Evolutionary conservation across 2,113 vertebrate genomes (phyloP).

Genomic region (Cynopterus brachyotis): DNA sequence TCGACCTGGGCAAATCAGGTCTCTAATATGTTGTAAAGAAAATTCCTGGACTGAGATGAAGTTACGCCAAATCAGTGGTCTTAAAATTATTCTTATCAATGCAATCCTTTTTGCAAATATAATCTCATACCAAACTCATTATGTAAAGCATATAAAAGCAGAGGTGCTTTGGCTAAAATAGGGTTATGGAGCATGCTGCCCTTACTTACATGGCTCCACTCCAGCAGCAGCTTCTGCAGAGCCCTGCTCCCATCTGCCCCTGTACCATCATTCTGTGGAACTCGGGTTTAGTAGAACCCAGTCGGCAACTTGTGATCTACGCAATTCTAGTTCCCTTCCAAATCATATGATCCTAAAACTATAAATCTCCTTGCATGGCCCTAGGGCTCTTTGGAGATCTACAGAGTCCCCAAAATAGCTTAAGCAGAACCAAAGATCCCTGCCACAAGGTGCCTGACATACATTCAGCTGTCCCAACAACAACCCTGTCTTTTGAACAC

Average conservation of each 20-base stretch:
- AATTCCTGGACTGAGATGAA: background rate
- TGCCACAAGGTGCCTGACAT: background rate
- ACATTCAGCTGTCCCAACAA: background rate
- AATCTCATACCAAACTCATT: background rate
- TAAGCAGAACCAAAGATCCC: background rate
- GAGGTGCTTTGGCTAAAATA: background rate
- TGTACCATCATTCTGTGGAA: background rate
- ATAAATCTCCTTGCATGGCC: background rate
- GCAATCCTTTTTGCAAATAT: background rate
- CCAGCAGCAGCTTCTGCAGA: background rate
- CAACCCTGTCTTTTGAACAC: background rate
- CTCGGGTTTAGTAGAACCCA: background rate
- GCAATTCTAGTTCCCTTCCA: slow-evolving; percentile 1
- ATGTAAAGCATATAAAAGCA: background rate
- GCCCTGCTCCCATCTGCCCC: background rate
- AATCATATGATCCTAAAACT: background rate
- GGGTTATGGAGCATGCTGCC: too few relatives aligned
- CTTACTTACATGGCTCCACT: background rate
- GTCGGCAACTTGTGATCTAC: background rate
- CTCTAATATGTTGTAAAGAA: background rate
- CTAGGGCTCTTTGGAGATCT: background rate
- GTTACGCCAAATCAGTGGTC: background rate
- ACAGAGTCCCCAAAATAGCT: background rate
- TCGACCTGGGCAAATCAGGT: background rate
- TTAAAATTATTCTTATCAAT: slow-evolving; percentile 17